Base-by-base conservation (phyloP, 1,140 invertebrate genomes). In the Halictus rubicundus region DNA sequence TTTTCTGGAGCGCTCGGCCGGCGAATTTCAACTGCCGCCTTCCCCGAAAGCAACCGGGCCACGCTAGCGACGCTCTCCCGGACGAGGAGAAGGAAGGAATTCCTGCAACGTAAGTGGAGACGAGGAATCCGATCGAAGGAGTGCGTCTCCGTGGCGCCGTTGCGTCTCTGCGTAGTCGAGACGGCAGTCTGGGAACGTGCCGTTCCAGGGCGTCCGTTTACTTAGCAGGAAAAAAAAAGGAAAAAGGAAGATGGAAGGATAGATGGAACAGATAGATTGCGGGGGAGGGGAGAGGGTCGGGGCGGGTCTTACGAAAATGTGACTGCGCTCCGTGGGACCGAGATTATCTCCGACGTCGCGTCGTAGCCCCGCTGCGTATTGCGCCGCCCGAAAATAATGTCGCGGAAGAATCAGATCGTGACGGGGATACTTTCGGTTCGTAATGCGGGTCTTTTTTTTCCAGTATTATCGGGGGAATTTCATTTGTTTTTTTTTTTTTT, bases 91-190 rank as follows among this genome's bases (percentile, higher is more conserved):
- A 76, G 78, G 77, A 81, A 85, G 82, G 77, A 81, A 85, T 84
- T 81, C 82, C 66, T 71, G 84, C 83, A 76, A 85, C 84, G 84
- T 85, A 84, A 84, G 84, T 81, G 84, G 83, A 85, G 83, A 81
- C 82, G 54, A 70, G 84, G 84, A 85, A 85, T 85, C 82, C 83
- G 84, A 84, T 85, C 84, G 84, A 85, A 85, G 82, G 69, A 78
- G 84, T 84, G 84, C 84, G 84, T 85, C 84, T 84, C 25, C 27
- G 42, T 85, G 84, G 84, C 84, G 84, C 84, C 83, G 75, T 75
- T 86, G 75, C 84, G 84, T 86, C 83, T 86, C 83, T 82, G 80
- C 83, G 79, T 76, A 75, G 83, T 76, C 84, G 83, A 78, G 83
- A 86, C 80, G 75, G 54, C 42, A 75, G 83, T 85, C 83, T 86